Percentiles rank a stretch among this genome's conserved stretches.
Conservation (phyloP, 1,140 invertebrate genomes). For the Oppia nitens region DNA sequence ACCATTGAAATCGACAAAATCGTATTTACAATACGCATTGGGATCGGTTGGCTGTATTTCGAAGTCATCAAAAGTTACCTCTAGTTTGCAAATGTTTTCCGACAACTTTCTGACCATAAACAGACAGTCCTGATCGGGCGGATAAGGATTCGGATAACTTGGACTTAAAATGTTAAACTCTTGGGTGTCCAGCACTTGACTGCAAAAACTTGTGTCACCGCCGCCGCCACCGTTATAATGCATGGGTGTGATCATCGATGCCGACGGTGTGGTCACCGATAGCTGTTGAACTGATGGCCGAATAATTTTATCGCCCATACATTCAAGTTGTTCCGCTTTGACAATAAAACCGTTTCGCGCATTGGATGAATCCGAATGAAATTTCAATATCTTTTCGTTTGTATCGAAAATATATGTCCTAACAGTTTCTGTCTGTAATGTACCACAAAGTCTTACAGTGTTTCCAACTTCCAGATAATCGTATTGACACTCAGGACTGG, state of each 20-base stretch:
- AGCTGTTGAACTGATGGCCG: background rate
- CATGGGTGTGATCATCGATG: background rate
- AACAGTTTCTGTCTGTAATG: slow-evolving; percentile 15
- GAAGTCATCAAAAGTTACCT: slow-evolving; percentile 20
- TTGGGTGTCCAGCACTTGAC: slow-evolving; percentile 17
- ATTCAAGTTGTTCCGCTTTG: slow-evolving; percentile 23
- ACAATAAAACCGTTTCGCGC: slow-evolving; percentile 20
- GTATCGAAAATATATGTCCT: slow-evolving; percentile 21
- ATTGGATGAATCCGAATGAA: slow-evolving; percentile 21
- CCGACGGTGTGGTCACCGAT: background rate
- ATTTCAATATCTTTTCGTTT: slow-evolving; percentile 20
- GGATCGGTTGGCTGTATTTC: slow-evolving; percentile 17
- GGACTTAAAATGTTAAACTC: slow-evolving; percentile 20
- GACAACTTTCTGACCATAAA: slow-evolving; percentile 13
- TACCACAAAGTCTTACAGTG: slow-evolving; percentile 20
- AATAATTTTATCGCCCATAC: slow-evolving; percentile 17
- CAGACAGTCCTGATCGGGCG: slow-evolving; percentile 19
- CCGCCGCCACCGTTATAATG: no score
- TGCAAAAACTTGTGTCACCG: slow-evolving; percentile 11
- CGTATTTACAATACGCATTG: slow-evolving; percentile 12
- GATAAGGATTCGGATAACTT: slow-evolving; percentile 20
- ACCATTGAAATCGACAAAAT: slow-evolving; percentile 21
- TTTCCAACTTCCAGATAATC: slow-evolving; percentile 23
- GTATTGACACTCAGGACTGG: slow-evolving; percentile 21
- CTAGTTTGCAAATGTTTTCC: slow-evolving; percentile 20